A percentile compares a stretch with the other conserved stretches of the same genome.
Conservation (phyloP, 2,888 invertebrate species). For the Netelia virgata region DNA sequence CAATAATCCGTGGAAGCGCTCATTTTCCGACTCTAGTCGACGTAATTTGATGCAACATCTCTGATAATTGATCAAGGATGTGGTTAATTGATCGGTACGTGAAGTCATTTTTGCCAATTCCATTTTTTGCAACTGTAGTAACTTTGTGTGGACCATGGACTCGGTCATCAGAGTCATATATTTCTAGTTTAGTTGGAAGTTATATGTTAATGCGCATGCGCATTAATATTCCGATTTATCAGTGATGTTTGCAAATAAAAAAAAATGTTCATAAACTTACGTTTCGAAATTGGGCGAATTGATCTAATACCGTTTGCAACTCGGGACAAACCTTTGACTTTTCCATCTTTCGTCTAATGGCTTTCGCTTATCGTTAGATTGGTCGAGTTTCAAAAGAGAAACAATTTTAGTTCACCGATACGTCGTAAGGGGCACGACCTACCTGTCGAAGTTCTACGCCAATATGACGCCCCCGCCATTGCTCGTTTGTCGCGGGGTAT, state of each 20-base stretch:
- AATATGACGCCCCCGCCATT: background rate
- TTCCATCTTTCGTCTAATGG: conserved; percentile 33
- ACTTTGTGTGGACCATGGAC: conserved; percentile 54
- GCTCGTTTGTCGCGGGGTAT: background rate
- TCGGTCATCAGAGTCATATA: conserved; percentile 58
- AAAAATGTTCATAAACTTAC: conserved; percentile 47
- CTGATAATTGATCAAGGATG: conserved; percentile 56
- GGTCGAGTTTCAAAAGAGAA: background rate
- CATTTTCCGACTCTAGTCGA: conserved; percentile 58
- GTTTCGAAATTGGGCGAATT: conserved; percentile 55
- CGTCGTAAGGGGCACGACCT: background rate
- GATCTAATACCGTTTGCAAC: conserved; percentile 62
- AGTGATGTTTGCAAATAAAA: background rate
- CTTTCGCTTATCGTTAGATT: background rate
- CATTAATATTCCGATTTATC: background rate
- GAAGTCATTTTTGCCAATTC: conserved; percentile 54
- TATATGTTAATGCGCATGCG: background rate
- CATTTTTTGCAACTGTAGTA: conserved; percentile 59
- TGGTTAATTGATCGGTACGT: conserved; percentile 43
- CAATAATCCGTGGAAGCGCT: conserved; percentile 31
- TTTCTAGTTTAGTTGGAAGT: conserved; percentile 37
- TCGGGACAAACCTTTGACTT: conserved; percentile 52
- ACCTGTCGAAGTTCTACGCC: background rate
- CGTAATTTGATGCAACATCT: conserved; percentile 42
- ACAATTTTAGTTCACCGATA: conserved; percentile 8